These are phyloP conservation scores for Halichoerus grypus DNA, from an alignment of 2,113 vertebrate genomes.

Conservation along the genomic window DNA sequence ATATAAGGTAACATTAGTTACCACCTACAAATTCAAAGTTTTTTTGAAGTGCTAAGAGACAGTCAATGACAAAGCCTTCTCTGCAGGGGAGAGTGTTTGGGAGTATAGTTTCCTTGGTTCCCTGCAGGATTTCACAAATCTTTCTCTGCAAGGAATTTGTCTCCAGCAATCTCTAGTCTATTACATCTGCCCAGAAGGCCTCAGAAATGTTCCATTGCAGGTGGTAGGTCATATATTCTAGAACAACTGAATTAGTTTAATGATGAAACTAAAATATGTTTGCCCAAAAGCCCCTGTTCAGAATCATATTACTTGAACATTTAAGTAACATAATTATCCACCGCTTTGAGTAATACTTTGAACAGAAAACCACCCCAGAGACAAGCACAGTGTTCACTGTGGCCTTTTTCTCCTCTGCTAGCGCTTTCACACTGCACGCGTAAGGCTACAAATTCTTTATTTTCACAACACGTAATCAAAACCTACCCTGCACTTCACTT, in stretches of 20 bases:
- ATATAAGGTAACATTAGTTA: slow-evolving; percentile 16
- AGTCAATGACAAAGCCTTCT: slow-evolving; percentile 74
- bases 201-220: slow-evolving; percentile 41
- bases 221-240: slow-evolving; percentile 62
- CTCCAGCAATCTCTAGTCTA: slow-evolving; percentile 59
- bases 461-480: slow-evolving; percentile 56
- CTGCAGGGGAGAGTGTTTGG: slow-evolving; percentile 76
- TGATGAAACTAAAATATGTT: slow-evolving; percentile 56
- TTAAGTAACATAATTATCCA: slow-evolving; percentile 75
- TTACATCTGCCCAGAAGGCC: slow-evolving; percentile 61
- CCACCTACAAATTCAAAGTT: slow-evolving; percentile 55
- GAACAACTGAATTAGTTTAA: slow-evolving; percentile 74
- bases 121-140: slow-evolving; percentile 83
- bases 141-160: slow-evolving; percentile 70
- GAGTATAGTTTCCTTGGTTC: slow-evolving; percentile 77
- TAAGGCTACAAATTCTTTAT: not conserved
- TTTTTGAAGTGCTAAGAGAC: slow-evolving; percentile 57
- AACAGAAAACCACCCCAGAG: slow-evolving; percentile 42
- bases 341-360: slow-evolving; percentile 53
- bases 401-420: not conserved
- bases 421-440: not conserved
- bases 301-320: slow-evolving; percentile 45
- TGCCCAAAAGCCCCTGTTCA: slow-evolving; percentile 62
- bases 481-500: not conserved
- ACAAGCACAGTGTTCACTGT: not conserved